Base-by-base conservation (phyloP, 2,888 invertebrate genomes). In the Rotaria sp. region DNA sequence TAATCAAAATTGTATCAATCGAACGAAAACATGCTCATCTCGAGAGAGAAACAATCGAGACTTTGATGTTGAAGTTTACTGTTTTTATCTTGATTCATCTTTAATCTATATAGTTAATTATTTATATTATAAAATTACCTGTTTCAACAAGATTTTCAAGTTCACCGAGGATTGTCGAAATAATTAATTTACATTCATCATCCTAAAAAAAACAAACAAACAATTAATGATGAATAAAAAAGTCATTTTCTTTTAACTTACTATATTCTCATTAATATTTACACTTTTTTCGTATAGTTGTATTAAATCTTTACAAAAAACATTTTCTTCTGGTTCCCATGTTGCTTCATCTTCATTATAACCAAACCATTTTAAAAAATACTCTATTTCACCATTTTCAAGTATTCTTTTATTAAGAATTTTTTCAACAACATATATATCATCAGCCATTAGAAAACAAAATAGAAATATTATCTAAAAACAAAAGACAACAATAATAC, bases 301-400 rank as follows among this genome's bases (percentile, higher is more conserved):
- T 11, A 80, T 80, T 45, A 80, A 80, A 80, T 80, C 80, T 45
- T 41, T 80, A 45, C 80, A 80, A n/a, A 80, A 80, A 26, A 80
- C 80, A 45, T 80, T 80, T 80, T 80, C 80, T 41, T 80, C 80
- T 26, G 80, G 80, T 80, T 80, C 80, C 80, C 80, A 80, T 15
- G 80, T 80, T 26, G 41, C 45, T 10, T 45, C 80, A 45, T 80
- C 80, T 45, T 80, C 80, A 15, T 13, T 45, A 45, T 45, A 80
- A 15, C 80, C 80, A 45, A 45, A 80, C 80, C 80, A 80, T 80
- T 80, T 80, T 80, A 80, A 26, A 80, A 45, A 80, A 80, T 80
- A 80, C 13, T 80, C 41, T 26, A 80, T 21, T 45, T 80, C 41
- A 35, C 67, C 67, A 80, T 80, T 45, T 7, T 80, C 80, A 80